Conservation (phyloP, 2,888 invertebrate species). For the Pyrocoelia pectoralis region DNA sequence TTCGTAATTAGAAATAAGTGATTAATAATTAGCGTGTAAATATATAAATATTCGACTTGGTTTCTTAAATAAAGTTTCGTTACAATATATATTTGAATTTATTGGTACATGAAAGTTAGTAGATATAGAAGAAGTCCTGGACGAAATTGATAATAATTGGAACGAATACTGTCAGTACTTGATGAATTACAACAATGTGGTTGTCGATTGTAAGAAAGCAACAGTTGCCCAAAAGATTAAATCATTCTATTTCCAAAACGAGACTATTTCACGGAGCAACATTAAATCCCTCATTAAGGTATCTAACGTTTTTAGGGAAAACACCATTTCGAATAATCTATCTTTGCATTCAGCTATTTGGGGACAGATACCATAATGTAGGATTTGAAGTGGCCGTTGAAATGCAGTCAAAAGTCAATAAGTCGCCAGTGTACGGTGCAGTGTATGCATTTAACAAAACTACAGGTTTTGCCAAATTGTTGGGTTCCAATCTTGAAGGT, state of each 20-base stretch:
- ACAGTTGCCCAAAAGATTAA: constrained; percentile 46
- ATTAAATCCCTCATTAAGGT: constrained; percentile 45
- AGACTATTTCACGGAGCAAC: constrained; percentile 41
- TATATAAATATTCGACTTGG: too few species aligned
- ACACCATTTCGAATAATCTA: too few species aligned
- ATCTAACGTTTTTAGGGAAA: too few species aligned
- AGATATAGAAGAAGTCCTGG: background rate
- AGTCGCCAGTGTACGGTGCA: constrained; percentile 62
- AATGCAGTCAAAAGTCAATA: constrained; percentile 45
- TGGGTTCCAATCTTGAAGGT: background rate
- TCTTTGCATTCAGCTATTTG: constrained; percentile 68
- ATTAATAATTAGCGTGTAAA: too few species aligned
- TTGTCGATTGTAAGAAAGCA: constrained; percentile 36
- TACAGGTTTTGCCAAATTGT: constrained; percentile 45
- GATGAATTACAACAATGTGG: constrained; percentile 48
- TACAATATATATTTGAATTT: too few species aligned
- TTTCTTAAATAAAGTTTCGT: too few species aligned
- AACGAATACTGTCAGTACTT: constrained; percentile 44
- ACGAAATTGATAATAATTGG: constrained; percentile 53
- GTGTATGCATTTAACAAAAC: too few species aligned
- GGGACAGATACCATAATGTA: constrained; percentile 67
- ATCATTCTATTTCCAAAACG: constrained; percentile 46
- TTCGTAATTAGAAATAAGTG: too few species aligned
- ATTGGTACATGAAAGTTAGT: too few species aligned
- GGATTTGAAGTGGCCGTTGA: constrained; percentile 44